These are phyloP conservation scores for Sylvia atricapilla DNA, from an alignment of 2,113 vertebrate genomes.

Conservation along the genomic window DNA sequence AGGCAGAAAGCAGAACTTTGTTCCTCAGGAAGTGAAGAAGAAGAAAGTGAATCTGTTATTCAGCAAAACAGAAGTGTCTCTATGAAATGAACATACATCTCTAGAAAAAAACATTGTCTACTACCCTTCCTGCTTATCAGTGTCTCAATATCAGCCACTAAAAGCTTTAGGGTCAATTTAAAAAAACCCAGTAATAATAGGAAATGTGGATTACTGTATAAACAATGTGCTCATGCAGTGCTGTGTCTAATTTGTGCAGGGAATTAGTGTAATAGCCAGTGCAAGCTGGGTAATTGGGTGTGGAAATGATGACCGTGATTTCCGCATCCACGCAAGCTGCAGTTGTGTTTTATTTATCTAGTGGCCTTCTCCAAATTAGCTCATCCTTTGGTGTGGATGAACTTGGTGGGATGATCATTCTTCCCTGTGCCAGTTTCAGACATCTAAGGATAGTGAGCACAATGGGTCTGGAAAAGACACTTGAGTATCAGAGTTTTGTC, in stretches of 20 bases:
- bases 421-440: background rate
- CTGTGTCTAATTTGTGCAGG: slow-evolving; percentile 12
- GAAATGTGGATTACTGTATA: background rate
- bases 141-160: background rate
- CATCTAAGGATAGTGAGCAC: background rate
- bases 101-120: background rate
- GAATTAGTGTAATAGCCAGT: slow-evolving; percentile 39
- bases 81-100: background rate
- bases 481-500: fast-evolving
- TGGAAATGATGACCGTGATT: slow-evolving; percentile 21
- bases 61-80: background rate
- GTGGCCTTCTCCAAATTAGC: background rate
- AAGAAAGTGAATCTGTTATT: background rate
- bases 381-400: background rate
- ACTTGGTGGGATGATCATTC: background rate
- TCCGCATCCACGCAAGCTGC: background rate
- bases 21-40: background rate
- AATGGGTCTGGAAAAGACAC: background rate
- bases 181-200: background rate
- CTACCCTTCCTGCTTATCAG: background rate
- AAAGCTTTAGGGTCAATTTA: background rate
- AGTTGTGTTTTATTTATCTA: background rate
- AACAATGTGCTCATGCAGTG: background rate
- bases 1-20: background rate
- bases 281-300: slow-evolving; percentile 36